Conservation (phyloP, 2,113 vertebrate species). For the Callospermophilus lateralis region DNA sequence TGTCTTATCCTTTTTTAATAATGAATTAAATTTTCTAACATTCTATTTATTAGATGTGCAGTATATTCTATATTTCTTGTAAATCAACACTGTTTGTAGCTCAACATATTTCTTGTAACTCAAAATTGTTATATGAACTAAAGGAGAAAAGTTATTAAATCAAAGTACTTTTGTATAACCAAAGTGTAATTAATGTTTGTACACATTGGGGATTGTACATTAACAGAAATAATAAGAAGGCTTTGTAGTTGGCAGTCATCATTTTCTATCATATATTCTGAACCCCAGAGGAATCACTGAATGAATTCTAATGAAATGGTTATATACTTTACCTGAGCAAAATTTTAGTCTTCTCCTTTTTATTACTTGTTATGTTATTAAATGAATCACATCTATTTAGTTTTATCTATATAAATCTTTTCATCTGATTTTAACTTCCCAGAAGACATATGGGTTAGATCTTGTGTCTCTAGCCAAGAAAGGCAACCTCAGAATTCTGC, state of each 20-base stretch:
- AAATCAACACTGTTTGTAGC: too few relatives aligned
- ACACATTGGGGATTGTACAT: background rate
- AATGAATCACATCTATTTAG: background rate
- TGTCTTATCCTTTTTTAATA: background rate
- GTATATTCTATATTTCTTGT: background rate
- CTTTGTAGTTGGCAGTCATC: background rate
- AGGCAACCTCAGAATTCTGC: background rate
- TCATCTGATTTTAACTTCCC: background rate
- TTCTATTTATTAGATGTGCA: background rate
- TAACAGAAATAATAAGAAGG: background rate
- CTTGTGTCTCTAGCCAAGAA: background rate
- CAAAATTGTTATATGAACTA: background rate
- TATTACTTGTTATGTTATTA: background rate
- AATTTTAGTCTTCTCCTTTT: background rate
- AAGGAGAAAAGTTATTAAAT: background rate
- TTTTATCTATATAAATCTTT: too few relatives aligned
- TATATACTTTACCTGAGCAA: background rate
- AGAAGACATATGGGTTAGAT: background rate
- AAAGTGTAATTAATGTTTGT: background rate
- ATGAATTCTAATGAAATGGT: background rate
- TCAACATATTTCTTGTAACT: too few relatives aligned
- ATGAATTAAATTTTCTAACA: background rate
- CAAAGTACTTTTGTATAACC: background rate
- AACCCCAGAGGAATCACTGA: background rate
- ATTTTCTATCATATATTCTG: background rate